Conservation (phyloP, 2,797 vertebrate genomes). For the Zenarchopterus dispar region DNA sequence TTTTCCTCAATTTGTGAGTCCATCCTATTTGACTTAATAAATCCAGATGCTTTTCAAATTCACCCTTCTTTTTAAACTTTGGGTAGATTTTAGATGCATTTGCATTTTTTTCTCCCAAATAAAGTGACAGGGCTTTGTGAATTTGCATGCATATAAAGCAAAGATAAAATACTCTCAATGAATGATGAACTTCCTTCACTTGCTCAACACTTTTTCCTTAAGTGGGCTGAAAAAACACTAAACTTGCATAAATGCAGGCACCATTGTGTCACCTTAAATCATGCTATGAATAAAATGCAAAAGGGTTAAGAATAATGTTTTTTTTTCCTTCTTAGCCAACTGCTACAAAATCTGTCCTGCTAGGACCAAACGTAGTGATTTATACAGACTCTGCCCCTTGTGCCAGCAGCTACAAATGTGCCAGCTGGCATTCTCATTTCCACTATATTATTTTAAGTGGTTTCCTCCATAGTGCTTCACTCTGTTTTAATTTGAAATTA, state of each 20-base stretch:
- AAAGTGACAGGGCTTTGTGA: no score
- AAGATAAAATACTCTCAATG: neutral
- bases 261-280: neutral
- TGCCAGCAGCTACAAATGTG: conserved; percentile 42
- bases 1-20: no score
- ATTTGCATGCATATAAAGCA: no score
- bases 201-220: neutral
- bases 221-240: conserved; percentile 1
- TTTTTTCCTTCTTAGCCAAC: conserved; percentile 14
- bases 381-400: conserved; percentile 26
- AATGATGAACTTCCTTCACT: neutral
- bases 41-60: no score
- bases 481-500: conserved; percentile 69
- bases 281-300: neutral
- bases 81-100: no score
- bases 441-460: conserved; percentile 73
- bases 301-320: conserved; percentile 11
- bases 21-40: no score
- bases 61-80: no score
- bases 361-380: conserved; percentile 36
- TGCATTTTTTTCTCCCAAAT: no score
- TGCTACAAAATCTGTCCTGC: conserved; percentile 37
- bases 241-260: neutral
- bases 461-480: conserved; percentile 74
- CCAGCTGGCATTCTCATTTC: conserved; percentile 60